phyloP scores from a whole-genome alignment of 2,797 vertebrate genomes.

The Threskiornis aethiopicus region DNA sequence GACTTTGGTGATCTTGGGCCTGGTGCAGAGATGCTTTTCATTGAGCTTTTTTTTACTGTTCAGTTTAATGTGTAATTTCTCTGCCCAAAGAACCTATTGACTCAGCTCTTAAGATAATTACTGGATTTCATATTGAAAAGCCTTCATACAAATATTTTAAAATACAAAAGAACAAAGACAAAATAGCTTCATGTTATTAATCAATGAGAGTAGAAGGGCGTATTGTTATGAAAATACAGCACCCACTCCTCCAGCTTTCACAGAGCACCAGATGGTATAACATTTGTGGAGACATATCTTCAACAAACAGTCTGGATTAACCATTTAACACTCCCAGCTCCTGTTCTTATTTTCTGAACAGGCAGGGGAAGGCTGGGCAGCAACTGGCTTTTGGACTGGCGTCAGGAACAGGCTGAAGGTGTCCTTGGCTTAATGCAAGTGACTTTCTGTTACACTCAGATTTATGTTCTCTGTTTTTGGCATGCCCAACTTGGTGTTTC shows the following conservation, averaged over 20 bases:
- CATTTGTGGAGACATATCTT: constrained; percentile 47
- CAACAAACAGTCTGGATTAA: constrained; percentile 17
- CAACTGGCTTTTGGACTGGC: background rate
- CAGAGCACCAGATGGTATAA: constrained; percentile 43
- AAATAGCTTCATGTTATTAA: constrained; percentile 50
- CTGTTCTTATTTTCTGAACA: background rate
- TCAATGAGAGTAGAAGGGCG: constrained; percentile 47
- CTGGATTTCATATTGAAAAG: constrained; percentile 47
- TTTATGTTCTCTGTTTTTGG: background rate
- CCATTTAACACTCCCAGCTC: background rate
- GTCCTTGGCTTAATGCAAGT: constrained; percentile 13
- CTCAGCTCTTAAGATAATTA: constrained; percentile 56
- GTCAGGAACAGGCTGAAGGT: constrained; percentile 12
- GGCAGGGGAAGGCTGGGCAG: background rate
- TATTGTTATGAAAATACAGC: constrained; percentile 62
- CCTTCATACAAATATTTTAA: constrained; percentile 45
- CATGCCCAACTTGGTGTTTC: background rate
- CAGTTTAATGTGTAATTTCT: background rate
- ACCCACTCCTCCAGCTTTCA: constrained; percentile 42
- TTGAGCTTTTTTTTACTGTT: background rate
- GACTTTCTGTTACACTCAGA: background rate
- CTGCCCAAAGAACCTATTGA: constrained; percentile 53
- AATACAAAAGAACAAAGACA: constrained; percentile 46
- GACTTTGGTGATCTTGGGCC: background rate
- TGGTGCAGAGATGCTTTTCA: background rate